Conservation (phyloP, 2,888 invertebrate genomes). For the Scaptomyza tumidula region DNA sequence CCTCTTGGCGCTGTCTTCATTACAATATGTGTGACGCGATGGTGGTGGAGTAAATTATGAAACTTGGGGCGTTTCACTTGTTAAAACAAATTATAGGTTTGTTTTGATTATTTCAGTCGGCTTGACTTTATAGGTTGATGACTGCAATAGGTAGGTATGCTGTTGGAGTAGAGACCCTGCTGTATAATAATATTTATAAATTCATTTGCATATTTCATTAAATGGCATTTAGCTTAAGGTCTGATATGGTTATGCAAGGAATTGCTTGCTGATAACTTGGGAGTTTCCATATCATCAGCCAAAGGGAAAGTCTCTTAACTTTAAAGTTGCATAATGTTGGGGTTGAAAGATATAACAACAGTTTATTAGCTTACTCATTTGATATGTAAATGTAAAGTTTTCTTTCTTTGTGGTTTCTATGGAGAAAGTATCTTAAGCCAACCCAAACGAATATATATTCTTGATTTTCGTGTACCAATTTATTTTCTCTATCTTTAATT, state of each 20-base stretch:
- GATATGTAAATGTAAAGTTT: neutral
- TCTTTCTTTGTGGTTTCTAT: too few relatives aligned
- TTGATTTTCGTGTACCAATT: too few relatives aligned
- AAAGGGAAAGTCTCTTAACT: slow-evolving; percentile 7
- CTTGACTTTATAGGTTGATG: slow-evolving; percentile 18
- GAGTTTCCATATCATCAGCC: slow-evolving; percentile 1
- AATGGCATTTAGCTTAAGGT: slow-evolving; percentile 45
- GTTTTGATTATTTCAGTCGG: slow-evolving; percentile 69
- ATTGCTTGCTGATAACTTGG: slow-evolving; percentile 27
- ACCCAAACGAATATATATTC: too few relatives aligned
- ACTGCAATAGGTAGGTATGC: slow-evolving; percentile 19
- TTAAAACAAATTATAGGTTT: slow-evolving; percentile 78
- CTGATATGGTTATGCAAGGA: slow-evolving; percentile 4
- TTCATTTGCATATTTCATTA: slow-evolving; percentile 72
- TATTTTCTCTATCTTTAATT: neutral
- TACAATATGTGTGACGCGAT: slow-evolving; percentile 43
- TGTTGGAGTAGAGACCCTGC: slow-evolving; percentile 32
- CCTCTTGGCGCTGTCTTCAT: slow-evolving; percentile 45
- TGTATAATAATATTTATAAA: slow-evolving; percentile 68
- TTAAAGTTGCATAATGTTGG: neutral
- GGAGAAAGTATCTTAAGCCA: neutral
- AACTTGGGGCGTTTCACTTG: slow-evolving; percentile 76
- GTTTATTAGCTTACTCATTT: neutral
- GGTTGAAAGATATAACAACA: neutral
- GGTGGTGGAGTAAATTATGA: slow-evolving; percentile 55